A percentile compares a stretch with the other conserved stretches of the same genome.
phyloP scores from a whole-genome alignment of 2,113 vertebrate genomes.

The Xenopus tropicalis region UCB_Xtro_10.0 CM004446.2:140343001-140343500 shows the following conservation, averaged over 20 bases:
- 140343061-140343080: constrained; percentile 52
- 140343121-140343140: constrained; percentile 2
- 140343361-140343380: constrained; percentile 11
- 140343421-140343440: constrained; percentile 22
- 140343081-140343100: constrained; percentile 11
- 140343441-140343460: neutral
- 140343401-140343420: neutral
- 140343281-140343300: constrained; percentile 6
- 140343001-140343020: constrained; percentile 91
- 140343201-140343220: constrained; percentile 48
- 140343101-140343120: neutral
- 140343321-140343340: too few relatives aligned
- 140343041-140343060: constrained; percentile 67
- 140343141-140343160: constrained; percentile 47
- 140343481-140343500: constrained; percentile 15
- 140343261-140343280: neutral
- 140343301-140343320: neutral
- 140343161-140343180: constrained; percentile 52
- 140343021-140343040: constrained; percentile 85
- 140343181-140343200: constrained; percentile 33
- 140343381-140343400: constrained; percentile 27
- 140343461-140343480: neutral
- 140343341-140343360: neutral
- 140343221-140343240: constrained; percentile 51
- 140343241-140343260: constrained; percentile 49